Percentiles rank a stretch among this genome's conserved stretches.
These are phyloP conservation scores for Schlechtendalia chinensis DNA, from an alignment of 1,140 invertebrate genomes.

Conservation along the genomic window DNA sequence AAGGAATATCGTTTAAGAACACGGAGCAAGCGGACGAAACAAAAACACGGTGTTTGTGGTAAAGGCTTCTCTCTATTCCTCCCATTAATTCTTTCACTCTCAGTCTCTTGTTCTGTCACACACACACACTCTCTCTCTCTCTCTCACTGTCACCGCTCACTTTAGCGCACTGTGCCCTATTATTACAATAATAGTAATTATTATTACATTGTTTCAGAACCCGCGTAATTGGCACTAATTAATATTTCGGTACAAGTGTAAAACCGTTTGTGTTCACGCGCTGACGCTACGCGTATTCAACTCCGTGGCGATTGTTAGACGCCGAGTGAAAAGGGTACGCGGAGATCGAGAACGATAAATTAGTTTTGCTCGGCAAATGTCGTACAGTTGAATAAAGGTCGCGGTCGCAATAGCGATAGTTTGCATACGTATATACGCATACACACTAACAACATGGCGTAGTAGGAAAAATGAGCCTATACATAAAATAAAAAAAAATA, in stretches of 20 bases:
- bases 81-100: too few relatives aligned
- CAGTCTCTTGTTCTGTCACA: too few relatives aligned
- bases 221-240: slow-evolving; percentile 9
- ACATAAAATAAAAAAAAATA: not conserved
- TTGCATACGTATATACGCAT: too few relatives aligned
- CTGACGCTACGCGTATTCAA: not conserved
- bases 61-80: too few relatives aligned
- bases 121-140: too few relatives aligned
- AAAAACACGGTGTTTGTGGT: too few relatives aligned
- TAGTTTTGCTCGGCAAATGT: slow-evolving; percentile 35
- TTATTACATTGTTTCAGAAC: not conserved
- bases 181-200: slow-evolving; percentile 10
- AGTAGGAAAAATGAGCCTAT: not conserved
- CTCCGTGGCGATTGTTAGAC: not conserved
- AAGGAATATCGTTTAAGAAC: too few relatives aligned
- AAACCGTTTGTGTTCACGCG: not conserved
- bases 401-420: not conserved
- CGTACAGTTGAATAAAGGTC: slow-evolving; percentile 31
- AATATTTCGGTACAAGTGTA: slow-evolving; percentile 24
- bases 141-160: too few relatives aligned
- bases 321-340: not conserved
- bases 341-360: slow-evolving; percentile 25
- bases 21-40: too few relatives aligned
- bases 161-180: not conserved
- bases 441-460: too few relatives aligned